These are phyloP conservation scores for Chrysolina americana DNA, from an alignment of 2,888 invertebrate species.

Conservation along the genomic window DNA sequence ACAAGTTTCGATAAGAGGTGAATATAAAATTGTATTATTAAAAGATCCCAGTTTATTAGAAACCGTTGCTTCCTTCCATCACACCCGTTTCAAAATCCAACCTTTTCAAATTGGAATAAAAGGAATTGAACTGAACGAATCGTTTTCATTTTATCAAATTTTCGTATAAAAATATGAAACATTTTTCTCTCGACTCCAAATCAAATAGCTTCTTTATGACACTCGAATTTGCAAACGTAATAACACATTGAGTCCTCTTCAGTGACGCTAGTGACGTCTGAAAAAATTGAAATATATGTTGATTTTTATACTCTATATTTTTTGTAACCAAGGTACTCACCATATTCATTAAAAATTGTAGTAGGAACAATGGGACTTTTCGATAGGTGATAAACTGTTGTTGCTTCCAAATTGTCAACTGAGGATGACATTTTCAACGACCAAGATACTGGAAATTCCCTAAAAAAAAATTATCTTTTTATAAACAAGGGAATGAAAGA, in stretches of 20 bases:
- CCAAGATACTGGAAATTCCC: conserved; percentile 49
- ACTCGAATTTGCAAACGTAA: conserved; percentile 41
- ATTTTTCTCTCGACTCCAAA: neutral
- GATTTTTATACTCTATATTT: too few species aligned
- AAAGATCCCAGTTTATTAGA: too few species aligned
- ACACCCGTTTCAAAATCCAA: too few species aligned
- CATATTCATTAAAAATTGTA: conserved; percentile 50
- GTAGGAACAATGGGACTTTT: conserved; percentile 52
- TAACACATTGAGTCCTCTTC: conserved; percentile 38
- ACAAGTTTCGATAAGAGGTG: too few species aligned
- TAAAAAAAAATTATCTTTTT: conserved; percentile 39
- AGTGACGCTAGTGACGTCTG: conserved; percentile 2
- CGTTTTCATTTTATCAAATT: neutral
- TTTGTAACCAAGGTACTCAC: conserved; percentile 30
- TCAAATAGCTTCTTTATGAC: conserved; percentile 34
- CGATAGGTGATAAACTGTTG: conserved; percentile 51
- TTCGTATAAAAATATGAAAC: neutral
- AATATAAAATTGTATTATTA: too few species aligned
- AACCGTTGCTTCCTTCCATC: too few species aligned
- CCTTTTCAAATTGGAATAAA: too few species aligned
- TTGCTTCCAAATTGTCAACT: conserved; percentile 37
- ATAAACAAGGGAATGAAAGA: too few species aligned
- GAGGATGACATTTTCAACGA: conserved; percentile 49
- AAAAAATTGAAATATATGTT: conserved; percentile 22
- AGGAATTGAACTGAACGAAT: too few species aligned